Conservation (phyloP, 2,888 invertebrate genomes). For the Coelinius sp. region DNA sequence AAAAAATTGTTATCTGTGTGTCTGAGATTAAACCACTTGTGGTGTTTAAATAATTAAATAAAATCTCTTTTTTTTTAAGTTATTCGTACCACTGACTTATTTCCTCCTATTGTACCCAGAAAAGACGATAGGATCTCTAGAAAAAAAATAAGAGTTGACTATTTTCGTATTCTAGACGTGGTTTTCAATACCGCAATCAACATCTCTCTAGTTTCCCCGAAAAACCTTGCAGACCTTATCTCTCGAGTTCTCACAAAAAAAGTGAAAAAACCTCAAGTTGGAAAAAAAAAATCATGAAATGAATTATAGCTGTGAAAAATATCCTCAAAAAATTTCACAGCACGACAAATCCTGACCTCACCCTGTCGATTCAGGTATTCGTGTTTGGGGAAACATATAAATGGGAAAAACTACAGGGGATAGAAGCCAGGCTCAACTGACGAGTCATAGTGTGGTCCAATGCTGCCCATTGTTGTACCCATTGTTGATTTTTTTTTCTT, state of each 20-base stretch:
- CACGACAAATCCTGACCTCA: conserved; percentile 47
- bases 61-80: not conserved
- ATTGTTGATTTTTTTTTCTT: conserved; percentile 17
- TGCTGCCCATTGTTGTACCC: not conserved
- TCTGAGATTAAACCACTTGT: conserved; percentile 9
- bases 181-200: conserved; percentile 11
- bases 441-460: conserved; percentile 21
- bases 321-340: conserved; percentile 11
- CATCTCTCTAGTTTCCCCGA: not conserved
- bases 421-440: conserved; percentile 12
- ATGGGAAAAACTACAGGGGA: conserved; percentile 53
- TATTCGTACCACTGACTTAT: not conserved
- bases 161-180: too few species aligned
- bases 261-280: not conserved
- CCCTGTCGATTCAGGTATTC: conserved; percentile 56
- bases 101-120: not conserved
- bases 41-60: not conserved
- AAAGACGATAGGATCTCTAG: too few species aligned
- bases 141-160: too few species aligned
- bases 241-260: not conserved
- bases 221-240: conserved; percentile 13
- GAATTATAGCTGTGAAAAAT: conserved; percentile 24
- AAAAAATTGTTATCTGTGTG: conserved; percentile 8
- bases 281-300: not conserved
- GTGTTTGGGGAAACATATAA: conserved; percentile 57